phyloP scores from a whole-genome alignment of 2,113 vertebrate genomes.

The Gambusia affinis region DNA sequence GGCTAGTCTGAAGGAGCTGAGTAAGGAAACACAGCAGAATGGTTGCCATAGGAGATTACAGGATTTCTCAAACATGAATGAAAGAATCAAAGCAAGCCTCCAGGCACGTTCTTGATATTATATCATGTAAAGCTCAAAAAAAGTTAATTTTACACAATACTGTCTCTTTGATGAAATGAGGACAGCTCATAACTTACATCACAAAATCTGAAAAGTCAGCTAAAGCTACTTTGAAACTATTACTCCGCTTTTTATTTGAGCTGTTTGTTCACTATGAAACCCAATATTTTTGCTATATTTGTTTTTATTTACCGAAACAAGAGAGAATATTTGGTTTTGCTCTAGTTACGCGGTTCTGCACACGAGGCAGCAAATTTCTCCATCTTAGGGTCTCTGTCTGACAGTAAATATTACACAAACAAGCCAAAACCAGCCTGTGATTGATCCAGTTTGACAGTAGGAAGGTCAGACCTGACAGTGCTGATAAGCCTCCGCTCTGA shows the following conservation, averaged over 20 bases:
- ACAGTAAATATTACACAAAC: neutral
- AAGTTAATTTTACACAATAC: no score
- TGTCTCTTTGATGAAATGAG: neutral
- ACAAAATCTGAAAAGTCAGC: conserved; percentile 25
- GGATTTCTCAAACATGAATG: no score
- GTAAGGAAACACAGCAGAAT: no score
- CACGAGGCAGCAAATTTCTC: neutral
- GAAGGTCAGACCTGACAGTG: neutral
- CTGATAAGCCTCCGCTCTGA: neutral
- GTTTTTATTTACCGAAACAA: neutral
- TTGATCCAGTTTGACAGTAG: neutral
- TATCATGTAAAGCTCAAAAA: no score
- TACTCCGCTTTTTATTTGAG: neutral
- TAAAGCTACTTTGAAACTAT: conserved; percentile 34
- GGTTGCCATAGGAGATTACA: no score
- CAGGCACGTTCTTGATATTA: no score
- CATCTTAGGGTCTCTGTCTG: neutral
- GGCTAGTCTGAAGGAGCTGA: no score
- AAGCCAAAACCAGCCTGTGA: neutral
- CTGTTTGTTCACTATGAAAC: no score
- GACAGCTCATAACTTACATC: conserved; percentile 6
- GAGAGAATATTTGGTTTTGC: neutral
- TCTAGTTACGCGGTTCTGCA: neutral
- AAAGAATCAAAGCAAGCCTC: no score
- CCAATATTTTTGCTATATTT: neutral